Evolutionary conservation across 2,113 vertebrate species (phyloP).

Genomic region (Cololabis saira): DNA sequence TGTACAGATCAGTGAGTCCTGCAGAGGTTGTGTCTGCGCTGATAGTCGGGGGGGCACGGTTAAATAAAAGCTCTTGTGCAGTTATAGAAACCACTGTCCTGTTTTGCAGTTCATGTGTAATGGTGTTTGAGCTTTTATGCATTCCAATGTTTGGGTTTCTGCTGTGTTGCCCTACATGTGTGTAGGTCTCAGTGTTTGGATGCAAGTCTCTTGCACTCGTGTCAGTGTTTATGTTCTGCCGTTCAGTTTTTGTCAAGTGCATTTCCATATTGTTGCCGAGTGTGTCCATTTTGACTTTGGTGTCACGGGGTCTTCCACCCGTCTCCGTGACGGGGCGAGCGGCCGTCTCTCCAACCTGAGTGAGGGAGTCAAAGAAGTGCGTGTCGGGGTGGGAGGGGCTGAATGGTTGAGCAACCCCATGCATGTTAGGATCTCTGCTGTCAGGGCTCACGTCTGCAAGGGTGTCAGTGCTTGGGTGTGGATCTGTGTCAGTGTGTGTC

Average conservation of each 20-base stretch:
- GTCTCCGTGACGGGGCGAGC: background rate
- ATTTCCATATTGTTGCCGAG: background rate
- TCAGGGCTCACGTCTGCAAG: background rate
- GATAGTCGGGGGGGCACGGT: background rate
- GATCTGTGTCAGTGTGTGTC: conserved; percentile 1
- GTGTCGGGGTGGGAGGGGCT: background rate
- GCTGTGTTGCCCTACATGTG: no score
- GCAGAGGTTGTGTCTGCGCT: background rate
- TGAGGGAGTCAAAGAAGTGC: background rate
- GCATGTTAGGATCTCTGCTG: background rate
- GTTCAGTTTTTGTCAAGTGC: conserved; percentile 5
- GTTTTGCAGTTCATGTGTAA: background rate
- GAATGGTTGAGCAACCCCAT: no score
- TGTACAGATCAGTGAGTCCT: background rate
- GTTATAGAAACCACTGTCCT: background rate
- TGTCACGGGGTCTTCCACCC: background rate
- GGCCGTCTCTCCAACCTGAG: background rate
- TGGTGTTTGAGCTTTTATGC: no score
- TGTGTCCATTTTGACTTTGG: background rate
- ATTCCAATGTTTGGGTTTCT: background rate
- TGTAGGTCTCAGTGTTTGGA: background rate
- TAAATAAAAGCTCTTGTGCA: background rate
- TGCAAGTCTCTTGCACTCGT: background rate
- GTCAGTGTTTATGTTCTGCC: background rate
- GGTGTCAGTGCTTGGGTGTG: background rate